Evolutionary conservation across 2,797 vertebrate genomes (phyloP).

Genomic region (Manis pentadactyla): DNA sequence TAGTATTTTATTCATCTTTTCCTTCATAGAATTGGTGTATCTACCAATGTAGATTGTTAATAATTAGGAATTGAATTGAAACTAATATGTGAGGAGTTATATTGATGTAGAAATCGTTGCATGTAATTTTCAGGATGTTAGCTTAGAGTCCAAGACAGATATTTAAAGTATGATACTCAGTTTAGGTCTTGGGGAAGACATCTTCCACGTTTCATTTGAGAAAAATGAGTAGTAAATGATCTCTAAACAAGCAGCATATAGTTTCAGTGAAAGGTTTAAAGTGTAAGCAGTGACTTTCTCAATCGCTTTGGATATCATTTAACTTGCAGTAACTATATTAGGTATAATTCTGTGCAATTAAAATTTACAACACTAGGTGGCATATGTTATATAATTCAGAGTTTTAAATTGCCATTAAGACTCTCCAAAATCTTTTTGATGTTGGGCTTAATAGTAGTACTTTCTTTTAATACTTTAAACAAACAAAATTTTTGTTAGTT

Average conservation of each 20-base stretch:
- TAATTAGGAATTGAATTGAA: background rate
- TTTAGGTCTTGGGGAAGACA: background rate
- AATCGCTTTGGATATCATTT: background rate
- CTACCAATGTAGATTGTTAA: background rate
- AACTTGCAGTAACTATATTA: background rate
- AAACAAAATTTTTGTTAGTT: conserved; percentile 21
- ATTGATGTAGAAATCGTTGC: background rate
- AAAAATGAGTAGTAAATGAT: background rate
- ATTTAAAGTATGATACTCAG: background rate
- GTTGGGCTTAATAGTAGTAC: background rate
- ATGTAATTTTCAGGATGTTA: background rate
- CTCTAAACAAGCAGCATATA: background rate
- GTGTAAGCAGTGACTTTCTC: background rate
- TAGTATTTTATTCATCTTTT: background rate
- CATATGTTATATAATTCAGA: conserved; percentile 46
- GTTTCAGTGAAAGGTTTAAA: background rate
- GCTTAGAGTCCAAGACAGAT: background rate
- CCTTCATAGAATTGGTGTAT: background rate
- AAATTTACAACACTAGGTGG: conserved; percentile 74
- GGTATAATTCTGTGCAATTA: conserved; percentile 35
- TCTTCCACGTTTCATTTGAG: background rate
- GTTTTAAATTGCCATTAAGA: background rate
- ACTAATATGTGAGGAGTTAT: background rate
- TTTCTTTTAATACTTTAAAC: conserved; percentile 33
- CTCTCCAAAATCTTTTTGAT: background rate